A percentile compares a stretch with the other conserved stretches of the same genome.
These are phyloP conservation scores for Drosophila algonquin DNA, from an alignment of 2,888 invertebrate genomes.

Conservation along the genomic window DNA sequence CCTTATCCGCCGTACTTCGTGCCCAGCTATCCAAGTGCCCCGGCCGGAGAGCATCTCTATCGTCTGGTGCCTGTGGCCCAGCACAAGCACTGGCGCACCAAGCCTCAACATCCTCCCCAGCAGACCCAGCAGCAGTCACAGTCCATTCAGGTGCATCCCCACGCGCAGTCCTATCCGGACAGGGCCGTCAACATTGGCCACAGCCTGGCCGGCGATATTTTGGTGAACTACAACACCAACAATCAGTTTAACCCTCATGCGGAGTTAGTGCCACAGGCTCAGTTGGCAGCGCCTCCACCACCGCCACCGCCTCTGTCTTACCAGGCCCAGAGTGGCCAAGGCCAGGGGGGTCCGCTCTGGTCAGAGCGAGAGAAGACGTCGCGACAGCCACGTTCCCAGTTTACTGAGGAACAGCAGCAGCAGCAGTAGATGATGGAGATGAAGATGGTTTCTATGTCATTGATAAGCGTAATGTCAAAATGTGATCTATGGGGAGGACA, in stretches of 20 bases:
- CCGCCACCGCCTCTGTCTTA: slow-evolving; percentile 65
- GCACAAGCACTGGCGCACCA: slow-evolving; percentile 62
- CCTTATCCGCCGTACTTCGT: slow-evolving; percentile 70
- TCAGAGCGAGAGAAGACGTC: slow-evolving; percentile 51
- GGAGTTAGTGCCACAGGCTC: slow-evolving; percentile 74
- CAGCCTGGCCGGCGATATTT: slow-evolving; percentile 82
- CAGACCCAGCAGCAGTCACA: slow-evolving; percentile 85
- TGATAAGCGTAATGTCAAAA: slow-evolving; percentile 87
- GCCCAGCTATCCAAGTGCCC: slow-evolving; percentile 58
- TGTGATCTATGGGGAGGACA: slow-evolving; percentile 85
- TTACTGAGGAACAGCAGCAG: slow-evolving; percentile 84
- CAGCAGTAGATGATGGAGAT: slow-evolving; percentile 14
- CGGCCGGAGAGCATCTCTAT: slow-evolving; percentile 57
- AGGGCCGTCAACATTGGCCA: slow-evolving; percentile 84
- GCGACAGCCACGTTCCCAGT: slow-evolving; percentile 64
- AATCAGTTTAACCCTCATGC: slow-evolving; percentile 85
- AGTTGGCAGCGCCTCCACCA: slow-evolving; percentile 65
- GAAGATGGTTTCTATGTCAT: slow-evolving; percentile 48
- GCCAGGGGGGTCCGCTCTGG: slow-evolving; percentile 45
- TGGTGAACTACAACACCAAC: slow-evolving; percentile 86
- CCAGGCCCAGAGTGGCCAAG: slow-evolving; percentile 67
- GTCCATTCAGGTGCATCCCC: slow-evolving; percentile 84
- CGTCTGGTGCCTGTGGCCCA: slow-evolving; percentile 58
- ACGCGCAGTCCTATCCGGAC: slow-evolving; percentile 86
- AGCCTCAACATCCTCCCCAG: slow-evolving; percentile 86